Conservation (phyloP, 2,888 invertebrate genomes). For the Phrixothrix hirtus region DNA sequence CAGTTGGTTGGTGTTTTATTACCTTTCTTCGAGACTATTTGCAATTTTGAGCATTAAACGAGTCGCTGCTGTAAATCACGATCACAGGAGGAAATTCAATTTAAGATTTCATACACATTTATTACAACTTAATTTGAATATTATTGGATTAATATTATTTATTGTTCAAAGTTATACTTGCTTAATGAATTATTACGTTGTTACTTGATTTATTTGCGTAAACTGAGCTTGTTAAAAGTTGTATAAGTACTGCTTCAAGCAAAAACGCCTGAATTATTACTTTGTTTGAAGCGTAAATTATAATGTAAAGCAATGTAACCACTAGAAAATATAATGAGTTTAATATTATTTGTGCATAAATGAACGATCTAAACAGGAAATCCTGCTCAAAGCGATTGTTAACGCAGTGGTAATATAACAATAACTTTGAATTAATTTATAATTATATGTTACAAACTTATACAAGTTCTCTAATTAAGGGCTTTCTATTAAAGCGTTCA, state of each 20-base stretch:
- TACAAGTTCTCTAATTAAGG: neutral
- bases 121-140: conserved; percentile 35
- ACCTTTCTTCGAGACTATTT: conserved; percentile 21
- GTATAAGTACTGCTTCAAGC: conserved; percentile 3
- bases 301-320: neutral
- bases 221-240: conserved; percentile 16
- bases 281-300: conserved; percentile 17
- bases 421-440: conserved; percentile 4
- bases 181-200: conserved; percentile 13
- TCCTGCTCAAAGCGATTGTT: conserved; percentile 5
- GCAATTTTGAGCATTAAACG: conserved; percentile 24
- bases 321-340: neutral
- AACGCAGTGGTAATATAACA: conserved; percentile 2
- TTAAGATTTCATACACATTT: conserved; percentile 32
- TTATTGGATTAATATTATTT: conserved; percentile 30
- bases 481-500: neutral
- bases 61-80: conserved; percentile 27
- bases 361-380: conserved; percentile 5
- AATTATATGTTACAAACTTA: neutral
- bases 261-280: conserved; percentile 11
- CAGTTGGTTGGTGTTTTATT: conserved; percentile 22
- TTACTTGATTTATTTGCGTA: conserved; percentile 13
- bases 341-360: conserved; percentile 2
- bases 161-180: conserved; percentile 9
- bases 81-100: conserved; percentile 23